phyloP scores from a whole-genome alignment of 2,797 vertebrate genomes.

The Euphonia xanthogaster region DNA sequence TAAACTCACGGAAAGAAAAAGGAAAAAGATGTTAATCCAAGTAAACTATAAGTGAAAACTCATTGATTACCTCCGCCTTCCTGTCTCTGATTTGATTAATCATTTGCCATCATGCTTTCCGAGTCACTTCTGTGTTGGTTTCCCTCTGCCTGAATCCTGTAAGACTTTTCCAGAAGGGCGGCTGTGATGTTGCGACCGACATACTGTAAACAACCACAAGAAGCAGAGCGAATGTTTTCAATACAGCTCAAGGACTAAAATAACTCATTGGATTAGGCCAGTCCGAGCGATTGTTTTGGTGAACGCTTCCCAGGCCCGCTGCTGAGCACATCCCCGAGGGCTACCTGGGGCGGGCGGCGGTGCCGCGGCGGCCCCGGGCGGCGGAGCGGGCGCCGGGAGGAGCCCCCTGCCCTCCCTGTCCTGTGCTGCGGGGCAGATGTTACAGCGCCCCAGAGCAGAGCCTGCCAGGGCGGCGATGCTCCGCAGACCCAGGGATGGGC shows the following conservation, averaged over 20 bases:
- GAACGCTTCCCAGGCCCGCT: conserved; percentile 12
- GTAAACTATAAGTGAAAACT: conserved; percentile 42
- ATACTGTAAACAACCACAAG: conserved; percentile 57
- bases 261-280: background rate
- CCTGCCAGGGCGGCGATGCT: background rate
- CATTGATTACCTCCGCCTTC: conserved; percentile 47
- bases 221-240: conserved; percentile 49
- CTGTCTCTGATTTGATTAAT: conserved; percentile 32
- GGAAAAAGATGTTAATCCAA: background rate
- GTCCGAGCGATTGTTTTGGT: conserved; percentile 2
- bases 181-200: conserved; percentile 24
- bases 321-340: background rate
- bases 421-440: background rate
- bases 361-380: background rate
- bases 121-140: conserved; percentile 8
- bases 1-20: background rate
- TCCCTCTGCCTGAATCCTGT: background rate
- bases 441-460: background rate
- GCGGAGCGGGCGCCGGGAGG: background rate
- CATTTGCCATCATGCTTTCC: background rate
- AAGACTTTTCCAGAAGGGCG: conserved; percentile 34
- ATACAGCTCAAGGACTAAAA: conserved; percentile 33
- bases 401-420: background rate
- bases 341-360: background rate
- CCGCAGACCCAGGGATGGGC: background rate